Conservation (phyloP, 2,888 invertebrate species). For the Tetragonisca angustula region DNA sequence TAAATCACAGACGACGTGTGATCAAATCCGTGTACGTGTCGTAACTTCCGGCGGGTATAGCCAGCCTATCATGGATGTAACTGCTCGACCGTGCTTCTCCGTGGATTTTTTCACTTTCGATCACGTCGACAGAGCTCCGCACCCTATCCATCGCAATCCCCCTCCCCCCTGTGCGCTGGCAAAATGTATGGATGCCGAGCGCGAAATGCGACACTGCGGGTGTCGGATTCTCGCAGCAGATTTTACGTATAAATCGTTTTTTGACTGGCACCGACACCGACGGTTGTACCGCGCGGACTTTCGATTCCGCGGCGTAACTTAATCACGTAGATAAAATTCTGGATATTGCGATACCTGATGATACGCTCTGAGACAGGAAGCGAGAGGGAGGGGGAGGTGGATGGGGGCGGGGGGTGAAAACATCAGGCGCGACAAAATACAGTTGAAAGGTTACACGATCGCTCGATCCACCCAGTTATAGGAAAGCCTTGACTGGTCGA, state of each 20-base stretch:
- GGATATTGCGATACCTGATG: conserved; percentile 30
- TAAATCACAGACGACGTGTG: not conserved
- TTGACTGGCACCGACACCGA: conserved; percentile 26
- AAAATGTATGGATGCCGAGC: conserved; percentile 50
- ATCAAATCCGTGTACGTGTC: not conserved
- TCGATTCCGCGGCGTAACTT: conserved; percentile 59
- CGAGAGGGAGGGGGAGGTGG: too few species aligned
- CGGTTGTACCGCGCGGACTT: conserved; percentile 34
- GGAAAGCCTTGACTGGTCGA: conserved; percentile 54
- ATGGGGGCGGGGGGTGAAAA: conserved; percentile 27
- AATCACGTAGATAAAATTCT: conserved; percentile 46
- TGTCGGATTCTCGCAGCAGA: conserved; percentile 64
- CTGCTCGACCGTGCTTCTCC: not conserved
- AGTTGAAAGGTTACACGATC: conserved; percentile 63
- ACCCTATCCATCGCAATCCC: not conserved
- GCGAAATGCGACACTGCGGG: conserved; percentile 61
- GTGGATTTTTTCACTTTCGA: conserved; percentile 11
- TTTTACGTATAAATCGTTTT: conserved; percentile 67
- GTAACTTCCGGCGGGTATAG: not conserved
- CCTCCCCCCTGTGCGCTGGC: not conserved
- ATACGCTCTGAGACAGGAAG: conserved; percentile 19
- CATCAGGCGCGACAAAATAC: conserved; percentile 43
- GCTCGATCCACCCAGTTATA: conserved; percentile 33
- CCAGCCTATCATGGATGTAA: not conserved
- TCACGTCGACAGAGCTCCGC: not conserved